A percentile compares a stretch with the other conserved stretches of the same genome.
Conservation (phyloP, 37 sponge, comb jelly and placozoan species). For the Spongilla lacustris region DNA sequence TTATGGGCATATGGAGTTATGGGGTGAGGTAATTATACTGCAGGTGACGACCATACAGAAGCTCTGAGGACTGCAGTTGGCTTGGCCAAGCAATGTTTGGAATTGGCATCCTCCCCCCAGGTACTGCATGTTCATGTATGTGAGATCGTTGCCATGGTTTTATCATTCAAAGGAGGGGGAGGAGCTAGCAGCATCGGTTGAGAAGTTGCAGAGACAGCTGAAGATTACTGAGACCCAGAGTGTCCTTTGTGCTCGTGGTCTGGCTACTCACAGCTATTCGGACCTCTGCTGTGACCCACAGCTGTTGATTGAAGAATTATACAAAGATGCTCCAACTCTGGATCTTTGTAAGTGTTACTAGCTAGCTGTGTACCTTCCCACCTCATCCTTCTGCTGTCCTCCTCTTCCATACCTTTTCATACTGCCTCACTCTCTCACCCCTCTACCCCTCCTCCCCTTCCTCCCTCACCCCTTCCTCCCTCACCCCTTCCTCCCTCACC, state of each 20-base stretch:
- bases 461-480: neutral
- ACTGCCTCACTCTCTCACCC: neutral
- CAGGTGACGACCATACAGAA: slow-evolving; percentile 3
- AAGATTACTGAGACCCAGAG: slow-evolving; percentile 17
- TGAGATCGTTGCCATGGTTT: too few species aligned
- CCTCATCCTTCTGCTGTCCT: neutral
- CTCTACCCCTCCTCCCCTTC: neutral
- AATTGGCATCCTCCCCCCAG: neutral
- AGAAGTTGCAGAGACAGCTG: slow-evolving; percentile 26
- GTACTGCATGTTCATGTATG: neutral
- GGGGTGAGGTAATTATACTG: neutral
- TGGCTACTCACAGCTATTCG: neutral
- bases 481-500: neutral
- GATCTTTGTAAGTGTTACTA: neutral
- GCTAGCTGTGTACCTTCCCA: too few species aligned
- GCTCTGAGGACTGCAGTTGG: slow-evolving; percentile 16
- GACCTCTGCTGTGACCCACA: neutral
- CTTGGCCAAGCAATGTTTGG: slow-evolving; percentile 10
- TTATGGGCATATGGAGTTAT: neutral
- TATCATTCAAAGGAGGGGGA: neutral
- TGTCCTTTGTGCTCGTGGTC: neutral
- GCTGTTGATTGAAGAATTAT: neutral
- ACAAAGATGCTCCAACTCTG: slow-evolving; percentile 10
- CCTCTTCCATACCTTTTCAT: neutral
- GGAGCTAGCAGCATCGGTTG: neutral